Evolutionary conservation across 2,797 vertebrate species (phyloP).

Genomic region (Otolemur crassicaudatus): DNA sequence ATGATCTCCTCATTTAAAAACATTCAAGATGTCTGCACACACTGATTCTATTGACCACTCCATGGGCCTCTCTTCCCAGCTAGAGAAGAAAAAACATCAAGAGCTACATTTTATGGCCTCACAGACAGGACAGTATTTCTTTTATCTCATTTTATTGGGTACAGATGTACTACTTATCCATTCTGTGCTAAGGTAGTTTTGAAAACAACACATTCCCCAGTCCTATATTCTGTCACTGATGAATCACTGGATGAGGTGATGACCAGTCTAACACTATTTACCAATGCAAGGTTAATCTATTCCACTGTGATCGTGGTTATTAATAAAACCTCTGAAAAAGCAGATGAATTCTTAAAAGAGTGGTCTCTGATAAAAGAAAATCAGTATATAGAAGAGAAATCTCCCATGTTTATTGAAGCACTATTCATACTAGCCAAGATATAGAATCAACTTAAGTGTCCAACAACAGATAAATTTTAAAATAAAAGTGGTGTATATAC

Average conservation of each 20-base stretch:
- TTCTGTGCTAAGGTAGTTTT: neutral
- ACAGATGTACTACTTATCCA: neutral
- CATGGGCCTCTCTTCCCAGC: neutral
- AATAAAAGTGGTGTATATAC: neutral
- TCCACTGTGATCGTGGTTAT: neutral
- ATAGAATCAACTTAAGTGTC: neutral
- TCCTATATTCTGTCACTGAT: neutral
- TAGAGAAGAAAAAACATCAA: neutral
- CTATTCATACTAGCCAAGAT: neutral
- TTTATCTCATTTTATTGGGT: neutral
- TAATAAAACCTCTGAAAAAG: neutral
- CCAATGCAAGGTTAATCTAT: neutral
- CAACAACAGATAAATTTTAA: neutral
- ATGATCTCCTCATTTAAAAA: constrained; percentile 26
- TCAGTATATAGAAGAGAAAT: neutral
- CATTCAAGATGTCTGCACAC: neutral
- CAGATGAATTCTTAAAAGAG: neutral
- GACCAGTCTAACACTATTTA: neutral
- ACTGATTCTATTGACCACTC: neutral
- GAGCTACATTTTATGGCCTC: neutral
- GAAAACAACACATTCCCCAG: neutral
- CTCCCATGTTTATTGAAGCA: neutral
- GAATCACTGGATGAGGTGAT: neutral
- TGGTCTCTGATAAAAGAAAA: neutral
- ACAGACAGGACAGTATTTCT: neutral